A percentile compares a stretch with the other conserved stretches of the same genome.
Evolutionary conservation across 2,888 invertebrate species (phyloP).

Genomic region (Horisme vitalbata): DNA sequence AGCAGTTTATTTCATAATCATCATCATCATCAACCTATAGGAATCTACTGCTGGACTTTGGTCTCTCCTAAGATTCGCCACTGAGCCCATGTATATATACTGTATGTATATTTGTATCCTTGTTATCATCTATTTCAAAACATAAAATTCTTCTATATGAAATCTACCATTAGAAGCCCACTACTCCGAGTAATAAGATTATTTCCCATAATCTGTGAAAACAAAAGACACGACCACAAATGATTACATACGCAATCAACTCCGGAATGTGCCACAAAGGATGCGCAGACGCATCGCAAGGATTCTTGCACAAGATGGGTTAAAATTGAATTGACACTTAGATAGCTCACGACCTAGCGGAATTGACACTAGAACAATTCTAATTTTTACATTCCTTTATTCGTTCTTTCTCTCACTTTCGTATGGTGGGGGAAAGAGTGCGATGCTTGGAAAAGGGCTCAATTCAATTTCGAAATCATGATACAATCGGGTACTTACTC

Average conservation of each 20-base stretch:
- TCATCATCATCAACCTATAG: no score
- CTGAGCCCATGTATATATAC: no score
- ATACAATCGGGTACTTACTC: slow-evolving; percentile 67
- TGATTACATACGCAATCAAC: slow-evolving; percentile 66
- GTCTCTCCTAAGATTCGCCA: no score
- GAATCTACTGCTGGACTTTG: no score
- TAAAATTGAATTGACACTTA: slow-evolving; percentile 57
- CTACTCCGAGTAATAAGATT: slow-evolving; percentile 30
- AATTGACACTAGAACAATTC: slow-evolving; percentile 59
- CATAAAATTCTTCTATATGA: no score
- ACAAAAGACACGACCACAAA: slow-evolving; percentile 44
- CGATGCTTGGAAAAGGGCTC: slow-evolving; percentile 50
- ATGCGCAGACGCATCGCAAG: slow-evolving; percentile 44
- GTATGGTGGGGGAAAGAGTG: slow-evolving; percentile 35
- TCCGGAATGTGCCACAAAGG: slow-evolving; percentile 62
- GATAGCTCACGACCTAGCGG: slow-evolving; percentile 48
- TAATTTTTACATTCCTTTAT: slow-evolving; percentile 35
- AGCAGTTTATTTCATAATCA: no score
- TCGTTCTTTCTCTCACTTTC: slow-evolving; percentile 33
- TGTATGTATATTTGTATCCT: no score
- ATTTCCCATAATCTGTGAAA: slow-evolving; percentile 37
- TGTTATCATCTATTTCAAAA: no score
- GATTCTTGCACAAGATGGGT: slow-evolving; percentile 40
- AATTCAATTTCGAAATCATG: slow-evolving; percentile 74
- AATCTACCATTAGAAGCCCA: background rate